phyloP scores from a whole-genome alignment of 2,113 vertebrate genomes.

The Rhinolophus ferrumequinum region DNA sequence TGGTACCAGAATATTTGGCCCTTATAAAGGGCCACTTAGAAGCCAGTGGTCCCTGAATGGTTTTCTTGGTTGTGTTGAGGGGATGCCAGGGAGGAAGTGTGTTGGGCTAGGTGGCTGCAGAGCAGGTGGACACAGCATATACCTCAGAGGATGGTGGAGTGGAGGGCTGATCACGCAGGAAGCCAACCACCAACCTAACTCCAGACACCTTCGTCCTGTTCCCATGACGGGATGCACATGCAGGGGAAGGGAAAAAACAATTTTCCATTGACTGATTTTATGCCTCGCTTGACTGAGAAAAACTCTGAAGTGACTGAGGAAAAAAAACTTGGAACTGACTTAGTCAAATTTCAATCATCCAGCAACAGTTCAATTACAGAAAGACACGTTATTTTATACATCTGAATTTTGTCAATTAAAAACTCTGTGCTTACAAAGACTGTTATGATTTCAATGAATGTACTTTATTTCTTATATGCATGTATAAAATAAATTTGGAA shows the following conservation, averaged over 20 bases:
- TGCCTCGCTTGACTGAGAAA: not conserved
- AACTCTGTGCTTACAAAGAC: not conserved
- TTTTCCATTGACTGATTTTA: not conserved
- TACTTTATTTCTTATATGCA: not conserved
- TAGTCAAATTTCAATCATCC: not conserved
- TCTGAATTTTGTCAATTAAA: conserved; percentile 3
- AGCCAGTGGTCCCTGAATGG: not conserved
- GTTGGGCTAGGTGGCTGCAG: not conserved
- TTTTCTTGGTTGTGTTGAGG: not conserved
- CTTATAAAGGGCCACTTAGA: not conserved
- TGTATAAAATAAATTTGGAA: not conserved
- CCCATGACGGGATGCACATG: not conserved
- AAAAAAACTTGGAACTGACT: not conserved
- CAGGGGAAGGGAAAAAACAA: not conserved
- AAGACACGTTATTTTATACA: not conserved
- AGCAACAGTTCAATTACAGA: not conserved
- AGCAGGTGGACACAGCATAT: not conserved
- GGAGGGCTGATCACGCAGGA: not conserved
- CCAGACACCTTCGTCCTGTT: not conserved
- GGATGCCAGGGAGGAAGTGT: not conserved
- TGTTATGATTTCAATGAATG: not conserved
- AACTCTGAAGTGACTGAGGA: not conserved
- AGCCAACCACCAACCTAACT: not conserved
- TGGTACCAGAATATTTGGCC: not conserved
- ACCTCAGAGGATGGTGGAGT: not conserved